Conservation (phyloP, 2,888 invertebrate genomes). For the Acanthosepion pharaonis region DNA sequence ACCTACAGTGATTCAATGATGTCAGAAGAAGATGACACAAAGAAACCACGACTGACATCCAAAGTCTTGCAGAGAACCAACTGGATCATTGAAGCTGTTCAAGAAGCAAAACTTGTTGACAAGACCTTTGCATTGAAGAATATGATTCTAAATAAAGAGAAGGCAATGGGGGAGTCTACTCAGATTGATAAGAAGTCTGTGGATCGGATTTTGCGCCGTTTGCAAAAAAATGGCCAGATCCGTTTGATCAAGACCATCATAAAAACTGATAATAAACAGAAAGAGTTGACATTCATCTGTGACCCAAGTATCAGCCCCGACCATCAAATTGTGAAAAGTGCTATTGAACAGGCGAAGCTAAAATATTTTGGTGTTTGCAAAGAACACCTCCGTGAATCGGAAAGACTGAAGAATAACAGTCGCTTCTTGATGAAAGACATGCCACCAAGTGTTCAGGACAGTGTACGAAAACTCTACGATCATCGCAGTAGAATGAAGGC, state of each 20-base stretch:
- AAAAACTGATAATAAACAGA: constrained; percentile 75
- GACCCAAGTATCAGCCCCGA: constrained; percentile 71
- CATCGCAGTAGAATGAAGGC: constrained; percentile 67
- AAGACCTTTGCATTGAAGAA: constrained; percentile 71
- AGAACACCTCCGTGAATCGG: constrained; percentile 51
- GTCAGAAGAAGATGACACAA: constrained; percentile 51
- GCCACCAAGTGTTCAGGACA: constrained; percentile 56
- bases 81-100: constrained; percentile 79
- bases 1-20: constrained; percentile 11
- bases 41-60: constrained; percentile 56
- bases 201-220: constrained; percentile 78
- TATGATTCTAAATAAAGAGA: constrained; percentile 72
- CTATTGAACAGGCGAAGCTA: constrained; percentile 80
- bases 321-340: constrained; percentile 78
- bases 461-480: constrained; percentile 56
- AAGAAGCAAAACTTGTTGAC: constrained; percentile 79
- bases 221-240: constrained; percentile 79
- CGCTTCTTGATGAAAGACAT: constrained; percentile 40
- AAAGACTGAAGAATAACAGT: not conserved
- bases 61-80: constrained; percentile 77
- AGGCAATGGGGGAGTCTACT: constrained; percentile 24
- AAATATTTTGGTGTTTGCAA: constrained; percentile 57
- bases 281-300: constrained; percentile 77
- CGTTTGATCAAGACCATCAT: constrained; percentile 77
- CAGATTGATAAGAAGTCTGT: constrained; percentile 82